Conservation (phyloP, 1,140 invertebrate genomes). For the Atta cephalotes region DNA sequence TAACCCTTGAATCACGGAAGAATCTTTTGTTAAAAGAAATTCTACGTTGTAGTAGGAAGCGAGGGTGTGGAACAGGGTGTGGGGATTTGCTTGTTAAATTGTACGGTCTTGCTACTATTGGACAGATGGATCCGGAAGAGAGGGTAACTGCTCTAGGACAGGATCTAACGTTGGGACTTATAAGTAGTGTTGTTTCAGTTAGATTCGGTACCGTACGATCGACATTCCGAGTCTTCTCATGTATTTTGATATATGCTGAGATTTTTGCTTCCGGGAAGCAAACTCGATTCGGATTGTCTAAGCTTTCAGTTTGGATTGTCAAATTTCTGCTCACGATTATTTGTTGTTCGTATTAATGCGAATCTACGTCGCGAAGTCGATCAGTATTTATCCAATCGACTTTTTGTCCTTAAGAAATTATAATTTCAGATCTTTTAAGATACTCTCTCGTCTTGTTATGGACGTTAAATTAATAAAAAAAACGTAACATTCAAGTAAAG, state of each 20-base stretch:
- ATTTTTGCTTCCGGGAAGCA: neutral
- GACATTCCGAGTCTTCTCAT: neutral
- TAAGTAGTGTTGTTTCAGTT: neutral
- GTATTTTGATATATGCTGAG: neutral
- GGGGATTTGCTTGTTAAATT: too few relatives aligned
- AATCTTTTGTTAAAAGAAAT: neutral
- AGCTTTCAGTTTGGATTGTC: too few relatives aligned
- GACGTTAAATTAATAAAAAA: slow-evolving; percentile 2
- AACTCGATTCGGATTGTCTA: neutral
- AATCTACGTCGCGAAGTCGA: neutral
- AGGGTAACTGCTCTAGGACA: neutral
- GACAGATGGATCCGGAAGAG: neutral
- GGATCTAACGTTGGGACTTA: too few relatives aligned
- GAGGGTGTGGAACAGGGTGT: too few relatives aligned
- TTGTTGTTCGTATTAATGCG: neutral
- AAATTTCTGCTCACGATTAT: neutral
- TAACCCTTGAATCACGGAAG: neutral
- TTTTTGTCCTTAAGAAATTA: neutral
- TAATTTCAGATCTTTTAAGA: neutral
- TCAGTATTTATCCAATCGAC: neutral
- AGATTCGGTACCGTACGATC: neutral
- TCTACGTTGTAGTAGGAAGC: too few relatives aligned
- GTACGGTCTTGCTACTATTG: neutral
- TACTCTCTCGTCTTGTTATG: neutral
- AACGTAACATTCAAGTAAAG: neutral